Conservation (phyloP, 2,113 vertebrate species). For the Apistogramma diplotaenia region DNA sequence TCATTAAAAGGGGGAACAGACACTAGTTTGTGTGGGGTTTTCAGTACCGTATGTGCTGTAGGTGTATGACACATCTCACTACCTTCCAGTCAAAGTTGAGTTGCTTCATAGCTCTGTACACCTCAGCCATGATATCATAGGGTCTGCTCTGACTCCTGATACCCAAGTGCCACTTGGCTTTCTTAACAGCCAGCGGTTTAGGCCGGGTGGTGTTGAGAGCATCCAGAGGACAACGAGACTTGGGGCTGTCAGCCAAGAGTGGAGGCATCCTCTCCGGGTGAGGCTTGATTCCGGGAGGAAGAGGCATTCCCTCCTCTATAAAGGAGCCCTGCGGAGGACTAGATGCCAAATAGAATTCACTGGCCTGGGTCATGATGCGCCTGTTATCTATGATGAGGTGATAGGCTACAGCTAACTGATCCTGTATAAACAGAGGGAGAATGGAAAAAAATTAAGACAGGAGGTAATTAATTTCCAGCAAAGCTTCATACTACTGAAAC, state of each 20-base stretch:
- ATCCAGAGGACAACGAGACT: conserved; percentile 89
- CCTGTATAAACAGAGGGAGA: conserved; percentile 70
- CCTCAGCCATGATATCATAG: conserved; percentile 97
- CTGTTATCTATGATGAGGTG: conserved; percentile 98
- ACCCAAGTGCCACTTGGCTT: conserved; percentile 98
- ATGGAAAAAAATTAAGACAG: rapidly evolving
- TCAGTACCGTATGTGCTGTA: not conserved
- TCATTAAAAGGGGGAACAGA: too few species aligned
- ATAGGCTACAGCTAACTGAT: conserved; percentile 95
- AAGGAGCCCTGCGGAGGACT: conserved; percentile 94
- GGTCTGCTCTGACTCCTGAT: conserved; percentile 98
- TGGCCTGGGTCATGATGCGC: conserved; percentile 98
- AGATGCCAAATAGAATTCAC: conserved; percentile 97
- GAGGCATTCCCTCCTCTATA: conserved; percentile 91
- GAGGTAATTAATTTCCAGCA: not conserved
- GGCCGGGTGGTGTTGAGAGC: conserved; percentile 97
- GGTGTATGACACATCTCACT: not conserved
- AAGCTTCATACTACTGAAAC: not conserved
- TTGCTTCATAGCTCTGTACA: conserved; percentile 96
- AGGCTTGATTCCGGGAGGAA: conserved; percentile 91
- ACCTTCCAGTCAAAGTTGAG: conserved; percentile 99
- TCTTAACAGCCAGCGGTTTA: conserved; percentile 94
- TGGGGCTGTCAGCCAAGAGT: conserved; percentile 92
- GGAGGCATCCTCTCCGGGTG: conserved; percentile 97
- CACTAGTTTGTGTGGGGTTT: not conserved